These are phyloP conservation scores for Agrotis puta DNA, from an alignment of 2,888 invertebrate genomes.

Conservation along the genomic window DNA sequence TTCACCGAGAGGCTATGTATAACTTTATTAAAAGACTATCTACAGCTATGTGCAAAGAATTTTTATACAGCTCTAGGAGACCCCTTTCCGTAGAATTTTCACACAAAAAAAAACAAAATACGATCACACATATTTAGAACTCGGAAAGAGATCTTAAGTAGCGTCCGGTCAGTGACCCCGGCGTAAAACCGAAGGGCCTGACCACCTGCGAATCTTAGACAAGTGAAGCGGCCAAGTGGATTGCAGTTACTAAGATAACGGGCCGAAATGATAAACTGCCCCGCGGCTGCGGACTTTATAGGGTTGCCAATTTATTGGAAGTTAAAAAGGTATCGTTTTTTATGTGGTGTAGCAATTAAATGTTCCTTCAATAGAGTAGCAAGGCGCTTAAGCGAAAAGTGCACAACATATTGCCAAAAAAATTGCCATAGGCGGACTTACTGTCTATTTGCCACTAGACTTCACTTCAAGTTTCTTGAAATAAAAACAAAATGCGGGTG, in stretches of 20 bases:
- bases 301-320: constrained; percentile 45
- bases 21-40: too few species aligned
- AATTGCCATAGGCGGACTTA: too few species aligned
- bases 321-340: constrained; percentile 10
- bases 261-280: constrained; percentile 80
- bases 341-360: neutral
- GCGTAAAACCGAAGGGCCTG: constrained; percentile 69
- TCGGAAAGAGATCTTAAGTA: constrained; percentile 51
- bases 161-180: constrained; percentile 56
- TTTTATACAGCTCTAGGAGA: too few species aligned
- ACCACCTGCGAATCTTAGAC: constrained; percentile 74
- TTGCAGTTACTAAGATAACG: constrained; percentile 78
- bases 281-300: constrained; percentile 55
- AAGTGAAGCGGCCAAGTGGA: constrained; percentile 75
- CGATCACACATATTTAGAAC: constrained; percentile 12
- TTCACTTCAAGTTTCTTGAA: too few species aligned
- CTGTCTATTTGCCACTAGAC: too few species aligned
- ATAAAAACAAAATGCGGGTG: too few species aligned
- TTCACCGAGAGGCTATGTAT: too few species aligned
- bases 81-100: too few species aligned
- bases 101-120: neutral
- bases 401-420: neutral
- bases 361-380: neutral
- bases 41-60: too few species aligned
- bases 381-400: neutral